Evolutionary conservation across 2,888 invertebrate genomes (phyloP).

Genomic region (Tuberolachnus salignus): DNA sequence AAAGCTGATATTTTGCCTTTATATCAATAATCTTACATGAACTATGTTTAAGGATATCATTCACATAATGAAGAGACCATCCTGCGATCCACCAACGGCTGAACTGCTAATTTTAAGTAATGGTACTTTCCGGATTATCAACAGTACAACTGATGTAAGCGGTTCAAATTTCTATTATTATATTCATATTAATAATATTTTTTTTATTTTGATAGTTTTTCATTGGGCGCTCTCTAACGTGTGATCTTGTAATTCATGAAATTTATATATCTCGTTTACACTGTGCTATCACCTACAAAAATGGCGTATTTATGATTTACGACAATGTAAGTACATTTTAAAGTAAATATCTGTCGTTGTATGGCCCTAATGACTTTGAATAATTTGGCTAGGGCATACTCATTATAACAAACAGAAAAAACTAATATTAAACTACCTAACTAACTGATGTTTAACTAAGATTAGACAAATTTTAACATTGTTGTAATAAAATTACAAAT

Average conservation of each 20-base stretch:
- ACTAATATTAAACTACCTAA: too few relatives aligned
- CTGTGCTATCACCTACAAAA: neutral
- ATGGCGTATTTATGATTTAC: neutral
- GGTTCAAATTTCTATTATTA: neutral
- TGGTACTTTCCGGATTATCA: neutral
- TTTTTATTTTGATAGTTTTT: conserved; percentile 2
- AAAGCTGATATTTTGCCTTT: too few relatives aligned
- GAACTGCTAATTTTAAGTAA: neutral
- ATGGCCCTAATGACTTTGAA: neutral
- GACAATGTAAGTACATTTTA: conserved; percentile 20
- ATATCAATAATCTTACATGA: too few relatives aligned
- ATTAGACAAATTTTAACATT: too few relatives aligned
- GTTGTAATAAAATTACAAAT: too few relatives aligned
- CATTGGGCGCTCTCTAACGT: neutral
- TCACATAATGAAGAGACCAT: neutral
- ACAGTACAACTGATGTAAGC: neutral
- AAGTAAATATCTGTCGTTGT: neutral
- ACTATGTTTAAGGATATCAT: conserved; percentile 15
- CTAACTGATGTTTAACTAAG: too few relatives aligned
- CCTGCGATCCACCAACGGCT: neutral
- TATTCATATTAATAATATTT: neutral
- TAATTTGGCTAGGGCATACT: too few relatives aligned
- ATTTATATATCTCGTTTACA: conserved; percentile 7
- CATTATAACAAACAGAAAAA: too few relatives aligned
- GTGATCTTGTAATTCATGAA: neutral